Evolutionary conservation across 2,888 invertebrate species (phyloP), one percentile per base, ranked within the genome.

Genomic region (Napeogenes inachia): DNA sequence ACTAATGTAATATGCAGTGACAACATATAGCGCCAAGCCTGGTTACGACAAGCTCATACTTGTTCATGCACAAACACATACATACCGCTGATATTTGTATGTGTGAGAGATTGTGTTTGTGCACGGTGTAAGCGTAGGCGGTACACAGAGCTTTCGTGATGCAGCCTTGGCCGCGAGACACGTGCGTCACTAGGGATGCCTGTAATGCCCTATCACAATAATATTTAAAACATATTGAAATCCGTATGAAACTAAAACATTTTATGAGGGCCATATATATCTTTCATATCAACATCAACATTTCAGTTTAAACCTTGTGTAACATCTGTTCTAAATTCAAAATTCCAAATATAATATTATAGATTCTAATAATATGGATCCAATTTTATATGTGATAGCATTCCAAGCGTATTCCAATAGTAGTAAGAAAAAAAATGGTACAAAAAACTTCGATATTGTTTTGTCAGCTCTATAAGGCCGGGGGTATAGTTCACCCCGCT

Each of bases 101-200:
- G 65, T 12, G 66, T 67, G 45, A 59, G 64, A 60, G 45, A 57
- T 57, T 60, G 62, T 61, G 65, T 47, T 47, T 67, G 65, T 64
- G 68, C 64, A 64, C 62, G 61, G 38, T 60, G 62, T 61, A 61
- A 64, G 63, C 63, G 65, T 67, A 66, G 68, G 71, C 64, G 64
- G 76, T 79, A 84, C 78, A 84, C 80, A 80, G 78, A 88, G 89
- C 89, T 90, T 89, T 89, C 89, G 87, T 87, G 79, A 77, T 67
- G 74, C 88, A 90, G 89, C 89, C 89, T 90, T 90, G 89, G 89
- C 89, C 89, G 83, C 85, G 77, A 84, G 81, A 88, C 89, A 89
- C 89, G 89, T 89, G 89, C 88, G 85, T 78, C 78, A 72, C 61
- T 85, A 88, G 85, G 82, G 87, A 73, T 78, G 84, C 68, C 74